These are phyloP conservation scores for Neostethus bicornis DNA, from an alignment of 2,797 vertebrate genomes.

Conservation along the genomic window DNA sequence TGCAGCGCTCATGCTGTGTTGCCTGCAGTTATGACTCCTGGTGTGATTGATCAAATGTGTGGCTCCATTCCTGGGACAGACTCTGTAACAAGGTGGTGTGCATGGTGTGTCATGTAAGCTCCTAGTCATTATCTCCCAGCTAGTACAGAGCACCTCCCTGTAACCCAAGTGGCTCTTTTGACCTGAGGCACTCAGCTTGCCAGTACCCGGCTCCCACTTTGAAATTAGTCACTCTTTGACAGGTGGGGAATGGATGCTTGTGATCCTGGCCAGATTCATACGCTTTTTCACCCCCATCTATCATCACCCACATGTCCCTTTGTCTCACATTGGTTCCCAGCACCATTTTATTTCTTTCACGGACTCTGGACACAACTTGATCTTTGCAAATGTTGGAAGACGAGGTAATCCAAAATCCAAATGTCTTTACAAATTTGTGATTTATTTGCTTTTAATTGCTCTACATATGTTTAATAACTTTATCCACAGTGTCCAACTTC, in stretches of 20 bases:
- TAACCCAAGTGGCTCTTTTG: slow-evolving; percentile 66
- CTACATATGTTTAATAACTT: not conserved
- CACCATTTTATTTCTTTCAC: slow-evolving; percentile 43
- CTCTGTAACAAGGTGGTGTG: slow-evolving; percentile 54
- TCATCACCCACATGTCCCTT: slow-evolving; percentile 64
- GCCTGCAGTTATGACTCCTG: slow-evolving; percentile 19
- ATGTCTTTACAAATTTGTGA: not conserved
- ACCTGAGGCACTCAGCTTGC: slow-evolving; percentile 60
- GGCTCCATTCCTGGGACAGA: slow-evolving; percentile 34
- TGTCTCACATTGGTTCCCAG: slow-evolving; percentile 45
- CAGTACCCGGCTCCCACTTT: slow-evolving; percentile 60
- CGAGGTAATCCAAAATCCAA: slow-evolving; percentile 15
- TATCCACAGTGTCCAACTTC: slow-evolving; percentile 3
- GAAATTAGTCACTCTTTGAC: slow-evolving; percentile 74
- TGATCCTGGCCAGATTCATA: slow-evolving; percentile 68
- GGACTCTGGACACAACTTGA: slow-evolving; percentile 24
- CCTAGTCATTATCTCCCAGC: slow-evolving; percentile 69
- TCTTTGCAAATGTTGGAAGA: slow-evolving; percentile 27
- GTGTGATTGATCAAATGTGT: slow-evolving; percentile 65
- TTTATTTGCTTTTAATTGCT: slow-evolving; percentile 4
- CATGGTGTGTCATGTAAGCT: slow-evolving; percentile 58
- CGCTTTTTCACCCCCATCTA: slow-evolving; percentile 64
- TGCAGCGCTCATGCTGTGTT: slow-evolving; percentile 11
- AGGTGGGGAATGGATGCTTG: slow-evolving; percentile 71
- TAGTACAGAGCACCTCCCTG: slow-evolving; percentile 55